Base-by-base conservation (phyloP, 2,113 vertebrate genomes). In the Cebus imitator region DNA sequence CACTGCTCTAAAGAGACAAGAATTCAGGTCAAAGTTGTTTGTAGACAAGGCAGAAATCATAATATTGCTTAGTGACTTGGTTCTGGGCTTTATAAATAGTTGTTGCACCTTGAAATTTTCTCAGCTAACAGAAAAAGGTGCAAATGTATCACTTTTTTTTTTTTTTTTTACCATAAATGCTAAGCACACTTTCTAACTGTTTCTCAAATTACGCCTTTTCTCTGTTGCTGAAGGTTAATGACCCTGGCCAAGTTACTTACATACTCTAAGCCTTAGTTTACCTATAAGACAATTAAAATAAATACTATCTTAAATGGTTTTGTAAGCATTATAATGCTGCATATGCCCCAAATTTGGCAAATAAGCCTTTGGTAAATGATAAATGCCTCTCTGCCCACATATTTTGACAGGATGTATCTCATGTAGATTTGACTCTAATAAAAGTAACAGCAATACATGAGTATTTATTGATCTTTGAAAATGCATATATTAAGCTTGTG, bases 51-150 rank as follows among this genome's bases (percentile, higher is more conserved):
- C 84, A 30, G 83, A 78, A 79, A 94, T 78, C 23, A 85, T 84
- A 90, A 79, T 87, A 94, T 52, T 35, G 94, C n/a, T 94, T 76
- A 90, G 40, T 27, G 50, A 87, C 57, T 81, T 92, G 52, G 35
- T 87, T 97, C 50, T 21, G 61, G 50, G 82, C 20, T 89, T 95
- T 97, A 97, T 96, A 93, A 96, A 97, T 95, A 98, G 57, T 78
- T 93, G 5, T 96, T 91, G 87, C 92, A 90, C 95, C 81, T 97
- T 90, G 55, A 58, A 95, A 92, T 90, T 78, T 97, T 97, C 95
- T 93, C 95, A 97, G 64, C 76, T 97, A 84, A 97, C 84, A 87
- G 72, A 48, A 78, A 96, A 96, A 96, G 90, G 92, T 96, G 96
- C 4, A 12, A 92, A 48, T 73, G 35, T 93, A 95, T 92, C 75